Base-by-base conservation (phyloP, 2,113 vertebrate genomes). In the Callipepla californica region DNA sequence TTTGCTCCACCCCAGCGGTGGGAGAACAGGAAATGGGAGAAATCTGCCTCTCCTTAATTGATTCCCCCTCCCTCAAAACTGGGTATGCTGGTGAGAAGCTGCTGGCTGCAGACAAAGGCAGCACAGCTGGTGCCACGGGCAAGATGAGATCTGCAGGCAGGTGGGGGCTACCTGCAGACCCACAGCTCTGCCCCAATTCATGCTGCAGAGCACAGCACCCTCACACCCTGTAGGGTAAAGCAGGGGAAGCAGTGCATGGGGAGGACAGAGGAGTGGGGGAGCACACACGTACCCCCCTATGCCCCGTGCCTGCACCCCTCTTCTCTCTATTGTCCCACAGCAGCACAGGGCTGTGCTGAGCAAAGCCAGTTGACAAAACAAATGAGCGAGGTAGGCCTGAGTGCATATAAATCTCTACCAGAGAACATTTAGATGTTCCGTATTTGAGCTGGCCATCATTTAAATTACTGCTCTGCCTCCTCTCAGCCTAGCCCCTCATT, bases 391-490 rank as follows among this genome's bases (percentile, higher is more conserved):
- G 97, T 95, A 96, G 97, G 96, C 85, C 96, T 30, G 3, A 23
- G 69, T 78, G 8, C 59, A 10, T 78, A 97, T 97, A 97, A 97
- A 97, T 98, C 97, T 97, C 94, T 51, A 36, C 2, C 74, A 93
- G 87, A 97, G 97, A 97, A 95, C 96, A 67, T 94, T 96, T 87
- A 96, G 96, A 96, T 25, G 23, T 97, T 97, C 97, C 96, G 91
- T 90, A 94, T 96, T 97, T 66, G 73, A 96, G 95, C 96, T 93
- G 95, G 97, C 94, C 96, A 96, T 97, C 96, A 93, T 97, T 97
- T 96, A 96, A 97, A 97, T 97, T 90, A 94, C 96, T 44, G 42
- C 94, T 95, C 97, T 95, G 95, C 97, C 96, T 97, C 96, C 96
- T 77, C 87, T 69, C 89, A n/a, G 94, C 69, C 34, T 91, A 90